phyloP scores from a whole-genome alignment of 2,888 invertebrate genomes.

The Oxycera nigricornis region DNA sequence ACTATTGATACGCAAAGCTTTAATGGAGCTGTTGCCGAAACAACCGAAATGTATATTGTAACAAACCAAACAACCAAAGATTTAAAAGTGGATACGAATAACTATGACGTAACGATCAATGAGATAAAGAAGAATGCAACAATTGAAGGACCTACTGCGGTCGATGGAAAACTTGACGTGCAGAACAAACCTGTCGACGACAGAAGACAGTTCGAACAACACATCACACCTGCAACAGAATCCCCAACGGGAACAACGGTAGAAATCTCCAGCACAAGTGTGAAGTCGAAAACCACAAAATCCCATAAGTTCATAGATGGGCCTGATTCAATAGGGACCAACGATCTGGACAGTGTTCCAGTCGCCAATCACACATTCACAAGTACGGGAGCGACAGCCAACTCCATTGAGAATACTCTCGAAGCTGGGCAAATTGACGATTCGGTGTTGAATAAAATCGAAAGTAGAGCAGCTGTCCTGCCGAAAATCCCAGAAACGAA shows the following conservation, averaged over 20 bases:
- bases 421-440: conserved; percentile 44
- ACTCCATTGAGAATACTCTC: conserved; percentile 46
- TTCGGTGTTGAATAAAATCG: conserved; percentile 29
- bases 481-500: conserved; percentile 42
- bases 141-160: conserved; percentile 17
- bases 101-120: conserved; percentile 43
- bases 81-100: conserved; percentile 29
- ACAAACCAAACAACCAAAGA: background rate
- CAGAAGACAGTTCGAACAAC: conserved; percentile 50
- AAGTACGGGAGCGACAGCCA: conserved; percentile 24
- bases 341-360: conserved; percentile 41
- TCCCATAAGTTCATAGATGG: conserved; percentile 42
- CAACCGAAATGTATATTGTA: conserved; percentile 13
- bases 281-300: conserved; percentile 3
- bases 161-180: conserved; percentile 50
- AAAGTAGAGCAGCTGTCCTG: conserved; percentile 19
- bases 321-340: conserved; percentile 45
- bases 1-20: background rate
- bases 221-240: background rate
- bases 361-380: conserved; percentile 36
- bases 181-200: conserved; percentile 57
- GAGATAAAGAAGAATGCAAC: conserved; percentile 43
- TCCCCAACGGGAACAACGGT: background rate
- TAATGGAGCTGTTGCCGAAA: conserved; percentile 1
- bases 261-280: background rate